A percentile compares a stretch with the other conserved stretches of the same genome.
Conservation (phyloP, 2,797 vertebrate genomes). For the Naso thynnoides region DNA sequence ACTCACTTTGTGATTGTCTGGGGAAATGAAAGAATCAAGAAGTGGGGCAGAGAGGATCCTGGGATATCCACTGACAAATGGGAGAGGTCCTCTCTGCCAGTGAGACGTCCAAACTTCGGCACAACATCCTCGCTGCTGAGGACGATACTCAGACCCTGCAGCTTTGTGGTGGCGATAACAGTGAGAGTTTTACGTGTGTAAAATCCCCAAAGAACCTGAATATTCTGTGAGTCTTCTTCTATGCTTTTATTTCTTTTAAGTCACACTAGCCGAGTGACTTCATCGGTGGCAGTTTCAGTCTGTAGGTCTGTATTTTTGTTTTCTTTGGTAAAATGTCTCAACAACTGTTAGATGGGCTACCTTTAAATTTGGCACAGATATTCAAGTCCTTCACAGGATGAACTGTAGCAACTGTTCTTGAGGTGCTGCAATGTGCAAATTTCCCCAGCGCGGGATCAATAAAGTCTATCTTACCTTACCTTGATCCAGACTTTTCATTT, state of each 20-base stretch:
- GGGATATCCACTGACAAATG: constrained; percentile 50
- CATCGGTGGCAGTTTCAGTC: not conserved
- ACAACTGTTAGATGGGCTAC: constrained; percentile 1
- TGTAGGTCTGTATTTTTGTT: not conserved
- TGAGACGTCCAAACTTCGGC: constrained; percentile 23
- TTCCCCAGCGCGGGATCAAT: no score
- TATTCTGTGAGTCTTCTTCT: not conserved
- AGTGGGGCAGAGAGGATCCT: constrained; percentile 45
- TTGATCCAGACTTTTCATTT: no score
- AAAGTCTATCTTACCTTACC: no score
- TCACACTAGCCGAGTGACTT: not conserved
- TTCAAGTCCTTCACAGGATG: not conserved
- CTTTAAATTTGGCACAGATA: not conserved
- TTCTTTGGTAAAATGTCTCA: not conserved
- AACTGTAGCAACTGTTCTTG: not conserved
- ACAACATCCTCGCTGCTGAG: constrained; percentile 18
- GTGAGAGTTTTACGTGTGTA: constrained; percentile 14
- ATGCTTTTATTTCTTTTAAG: constrained; percentile 16
- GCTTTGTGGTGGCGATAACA: constrained; percentile 28
- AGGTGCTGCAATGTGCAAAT: no score
- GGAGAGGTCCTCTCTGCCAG: constrained; percentile 34
- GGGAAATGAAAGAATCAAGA: constrained; percentile 56
- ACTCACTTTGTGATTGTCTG: constrained; percentile 57
- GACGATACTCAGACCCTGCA: not conserved
- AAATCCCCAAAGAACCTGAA: constrained; percentile 9